These are phyloP conservation scores for Ennomos quercinarius DNA, from an alignment of 2,888 invertebrate species.

Conservation along the genomic window DNA sequence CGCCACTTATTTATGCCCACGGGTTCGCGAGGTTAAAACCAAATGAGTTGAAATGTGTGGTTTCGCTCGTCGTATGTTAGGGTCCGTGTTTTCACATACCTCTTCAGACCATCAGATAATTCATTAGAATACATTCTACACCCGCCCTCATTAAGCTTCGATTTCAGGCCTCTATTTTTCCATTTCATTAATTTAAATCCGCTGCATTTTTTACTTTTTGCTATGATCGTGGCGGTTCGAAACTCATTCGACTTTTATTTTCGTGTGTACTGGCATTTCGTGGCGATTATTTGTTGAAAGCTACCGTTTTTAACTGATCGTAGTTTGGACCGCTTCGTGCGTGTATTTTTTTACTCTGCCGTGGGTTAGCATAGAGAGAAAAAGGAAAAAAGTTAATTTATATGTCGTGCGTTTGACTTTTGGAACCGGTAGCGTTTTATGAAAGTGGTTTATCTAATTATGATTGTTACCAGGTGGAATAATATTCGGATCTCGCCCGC, in stretches of 20 bases:
- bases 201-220: conserved; percentile 45
- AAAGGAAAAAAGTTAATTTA: conserved; percentile 35
- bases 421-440: conserved; percentile 64
- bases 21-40: conserved; percentile 38
- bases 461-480: conserved; percentile 63
- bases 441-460: conserved; percentile 63
- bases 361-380: conserved; percentile 33
- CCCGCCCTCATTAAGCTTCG: conserved; percentile 60
- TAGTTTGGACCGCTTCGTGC: conserved; percentile 67
- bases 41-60: conserved; percentile 43
- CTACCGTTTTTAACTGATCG: conserved; percentile 71
- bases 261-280: conserved; percentile 52
- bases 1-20: conserved; percentile 34
- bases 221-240: conserved; percentile 44
- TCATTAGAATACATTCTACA: conserved; percentile 55
- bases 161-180: conserved; percentile 51
- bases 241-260: conserved; percentile 63
- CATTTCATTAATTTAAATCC: conserved; percentile 47
- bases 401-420: conserved; percentile 35
- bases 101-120: conserved; percentile 55
- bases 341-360: conserved; percentile 50
- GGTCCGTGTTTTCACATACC: conserved; percentile 49
- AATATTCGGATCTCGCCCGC: conserved; percentile 56
- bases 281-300: conserved; percentile 63
- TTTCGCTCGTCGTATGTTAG: conserved; percentile 51